Evolutionary conservation across 2,888 invertebrate species (phyloP), one percentile per base, ranked within the genome.

Genomic region (Lymantria dispar): DNA sequence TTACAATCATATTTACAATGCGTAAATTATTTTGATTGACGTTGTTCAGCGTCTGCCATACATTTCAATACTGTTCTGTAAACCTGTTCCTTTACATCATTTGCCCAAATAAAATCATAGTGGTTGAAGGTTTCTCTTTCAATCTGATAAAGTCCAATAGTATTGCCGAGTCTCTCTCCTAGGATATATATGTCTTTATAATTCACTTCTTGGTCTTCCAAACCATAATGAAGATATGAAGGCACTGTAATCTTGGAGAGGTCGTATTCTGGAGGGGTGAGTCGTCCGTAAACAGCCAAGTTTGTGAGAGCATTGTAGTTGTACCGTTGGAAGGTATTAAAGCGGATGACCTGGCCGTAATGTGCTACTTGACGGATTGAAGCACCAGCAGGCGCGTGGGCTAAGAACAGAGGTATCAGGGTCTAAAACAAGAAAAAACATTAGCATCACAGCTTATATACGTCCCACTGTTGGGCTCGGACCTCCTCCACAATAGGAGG

Each of bases 361-460:
- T 85, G 84, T 0, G 74, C 52, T 0, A 83, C 40, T 57, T 84
- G 83, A 3, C 80, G 75, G 39, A 83, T 47, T 0, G 83, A 76
- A 0, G 77, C 62, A 0, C 84, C 84, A 0, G 83, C 82, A 0
- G 83, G 84, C 0, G 76, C 57, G 51, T 83, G 83, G 0, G 76
- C 78, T 7, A 78, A 30, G 36, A 79, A 65, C 0, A 81, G 50
- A 0, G 83, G 83, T n/a, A 79, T 8, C 74, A 81, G 73, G 0
- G 77, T 80, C 84, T 84, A 71, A 0, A 64, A 64, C 8, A 38
- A 38, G n/a, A 8, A 3, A 37, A 37, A n/a, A n/a, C n/a, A n/a
- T n/a, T n/a, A n/a, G n/a, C n/a, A n/a, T n/a, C n/a, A n/a, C n/a
- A n/a, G n/a, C n/a, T n/a, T n/a, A n/a, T n/a, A n/a, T n/a, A n/a